Evolutionary conservation across 2,888 invertebrate species (phyloP), one percentile per base, ranked within the genome.

Genomic region (Phyllotreta striolata): DNA sequence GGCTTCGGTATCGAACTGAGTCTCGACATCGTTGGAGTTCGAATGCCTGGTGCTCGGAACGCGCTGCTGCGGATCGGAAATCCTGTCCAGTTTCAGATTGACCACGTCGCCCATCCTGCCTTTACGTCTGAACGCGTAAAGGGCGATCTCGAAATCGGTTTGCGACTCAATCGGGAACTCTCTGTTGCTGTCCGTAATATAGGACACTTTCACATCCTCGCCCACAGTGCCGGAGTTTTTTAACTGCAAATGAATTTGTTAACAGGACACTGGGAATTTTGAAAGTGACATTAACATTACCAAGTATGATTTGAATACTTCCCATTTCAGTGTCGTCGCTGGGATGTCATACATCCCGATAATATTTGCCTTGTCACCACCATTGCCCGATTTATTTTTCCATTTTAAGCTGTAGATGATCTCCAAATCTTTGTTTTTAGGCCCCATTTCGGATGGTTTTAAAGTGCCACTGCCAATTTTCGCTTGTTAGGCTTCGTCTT

Each of bases 331-430:
- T 47, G 82, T 81, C 9, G 81, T 79, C 39, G 81, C 77, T 3
- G 81, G 80, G 41, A 81, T 79, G 71, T 83, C 83, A 67, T 80
- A 80, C 73, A 83, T 79, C 58, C 82, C 82, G 43, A 83, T 80
- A 66, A 81, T 78, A 66, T 78, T 79, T 65, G 77, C 76, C 64
- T 79, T 77, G 68, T 78, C 78, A 61, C 73, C 77, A 62, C 74
- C 76, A 69, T 78, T 76, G 57, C 75, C 73, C 35, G 79, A 72
- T 61, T 73, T 77, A 66, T 78, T 77, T 72, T 80, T 81, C 82
- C 82, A 83, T 62, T 80, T 78, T 56, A 83, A 71, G 72, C 79
- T 80, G 76, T 78, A 83, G n/a, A 82, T 75, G 10, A 83, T 79
- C 72, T 82, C 81, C 67, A 81, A 61, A 62, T 74, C 74, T 64